phyloP scores from a whole-genome alignment of 2,888 invertebrate species.

The Nowickia ferox region DNA sequence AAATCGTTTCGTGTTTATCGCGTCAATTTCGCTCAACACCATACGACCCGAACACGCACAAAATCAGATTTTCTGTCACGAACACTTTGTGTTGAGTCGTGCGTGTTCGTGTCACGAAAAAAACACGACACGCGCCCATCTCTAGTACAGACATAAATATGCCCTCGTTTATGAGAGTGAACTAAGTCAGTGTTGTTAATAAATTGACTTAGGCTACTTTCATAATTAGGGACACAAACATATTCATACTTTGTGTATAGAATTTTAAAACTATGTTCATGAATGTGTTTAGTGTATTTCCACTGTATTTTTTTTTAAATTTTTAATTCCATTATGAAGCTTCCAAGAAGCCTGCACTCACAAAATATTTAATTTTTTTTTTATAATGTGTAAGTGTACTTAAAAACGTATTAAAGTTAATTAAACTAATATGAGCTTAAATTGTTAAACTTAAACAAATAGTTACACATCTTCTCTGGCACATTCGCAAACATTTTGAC shows the following conservation, averaged over 20 bases:
- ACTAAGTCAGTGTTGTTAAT: no score
- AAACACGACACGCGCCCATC: no score
- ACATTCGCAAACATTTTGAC: slow-evolving; percentile 12
- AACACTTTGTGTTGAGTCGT: no score
- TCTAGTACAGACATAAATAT: no score
- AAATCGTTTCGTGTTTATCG: no score
- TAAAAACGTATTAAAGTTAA: slow-evolving; percentile 68
- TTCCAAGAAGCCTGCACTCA: slow-evolving; percentile 3
- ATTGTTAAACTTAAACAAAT: slow-evolving; percentile 51
- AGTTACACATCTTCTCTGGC: neutral
- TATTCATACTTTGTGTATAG: neutral
- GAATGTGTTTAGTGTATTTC: neutral
- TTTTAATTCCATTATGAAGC: slow-evolving; percentile 28
- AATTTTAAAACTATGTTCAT: slow-evolving; percentile 1
- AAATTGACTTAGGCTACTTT: no score
- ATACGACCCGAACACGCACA: no score
- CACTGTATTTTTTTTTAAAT: neutral
- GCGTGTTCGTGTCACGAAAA: no score
- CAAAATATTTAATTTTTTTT: slow-evolving; percentile 32
- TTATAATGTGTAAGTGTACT: slow-evolving; percentile 12
- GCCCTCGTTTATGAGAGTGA: no score
- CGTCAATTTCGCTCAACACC: no score
- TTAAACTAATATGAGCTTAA: slow-evolving; percentile 64
- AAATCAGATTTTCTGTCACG: no score
- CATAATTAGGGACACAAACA: no score